Percentiles rank a stretch among this genome's conserved stretches.
phyloP scores from a whole-genome alignment of 2,113 vertebrate genomes.

The Dicentrarchus labrax region DNA sequence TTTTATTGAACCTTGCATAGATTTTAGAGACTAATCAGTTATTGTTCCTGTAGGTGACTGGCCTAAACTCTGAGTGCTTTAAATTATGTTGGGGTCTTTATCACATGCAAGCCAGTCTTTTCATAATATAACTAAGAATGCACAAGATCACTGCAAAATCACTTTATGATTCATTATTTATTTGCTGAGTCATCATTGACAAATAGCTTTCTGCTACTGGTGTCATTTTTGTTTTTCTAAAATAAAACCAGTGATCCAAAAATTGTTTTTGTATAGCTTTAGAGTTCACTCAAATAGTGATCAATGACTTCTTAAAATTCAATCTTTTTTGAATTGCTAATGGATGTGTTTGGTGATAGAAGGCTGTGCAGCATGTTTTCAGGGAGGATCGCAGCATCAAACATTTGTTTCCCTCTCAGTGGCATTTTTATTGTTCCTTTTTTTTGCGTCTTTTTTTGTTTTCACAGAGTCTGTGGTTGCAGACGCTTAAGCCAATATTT shows the following conservation, averaged over 20 bases:
- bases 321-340: background rate
- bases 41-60: conserved; percentile 25
- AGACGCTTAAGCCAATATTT: conserved; percentile 14
- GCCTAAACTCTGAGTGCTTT: conserved; percentile 19
- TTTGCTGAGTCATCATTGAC: conserved; percentile 38
- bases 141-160: background rate
- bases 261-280: conserved; percentile 14
- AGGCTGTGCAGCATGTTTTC: conserved; percentile 3
- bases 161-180: conserved; percentile 37
- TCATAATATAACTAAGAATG: background rate
- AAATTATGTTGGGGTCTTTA: background rate
- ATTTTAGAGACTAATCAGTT: conserved; percentile 25
- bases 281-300: background rate
- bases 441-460: background rate
- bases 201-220: conserved; percentile 21
- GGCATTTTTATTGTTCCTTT: background rate
- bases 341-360: background rate
- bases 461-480: background rate
- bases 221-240: conserved; percentile 8
- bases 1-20: conserved; percentile 15
- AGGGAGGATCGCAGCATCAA: background rate
- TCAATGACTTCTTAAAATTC: background rate
- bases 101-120: background rate
- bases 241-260: conserved; percentile 8
- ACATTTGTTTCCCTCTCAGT: background rate